These are phyloP conservation scores for Drosophila pseudoananassae DNA, from an alignment of 1,140 invertebrate genomes.

Conservation along the genomic window DNA sequence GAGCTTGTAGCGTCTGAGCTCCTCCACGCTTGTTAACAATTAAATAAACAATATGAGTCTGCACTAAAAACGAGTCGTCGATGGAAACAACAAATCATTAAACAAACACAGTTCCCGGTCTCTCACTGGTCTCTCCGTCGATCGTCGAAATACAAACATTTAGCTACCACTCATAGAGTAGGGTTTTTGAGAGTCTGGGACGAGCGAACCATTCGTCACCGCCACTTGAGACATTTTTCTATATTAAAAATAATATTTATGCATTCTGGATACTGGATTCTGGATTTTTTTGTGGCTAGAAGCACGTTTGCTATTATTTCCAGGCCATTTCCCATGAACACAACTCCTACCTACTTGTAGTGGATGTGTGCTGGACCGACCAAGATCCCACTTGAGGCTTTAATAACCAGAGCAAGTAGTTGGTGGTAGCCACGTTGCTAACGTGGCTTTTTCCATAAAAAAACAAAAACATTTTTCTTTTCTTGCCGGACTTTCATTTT, in stretches of 20 bases:
- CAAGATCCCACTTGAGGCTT: constrained; percentile 40
- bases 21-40: constrained; percentile 78
- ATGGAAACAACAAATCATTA: constrained; percentile 74
- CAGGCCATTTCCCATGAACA: constrained; percentile 79
- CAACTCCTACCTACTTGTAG: constrained; percentile 60
- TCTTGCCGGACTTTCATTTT: constrained; percentile 39
- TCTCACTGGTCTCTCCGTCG: too few species aligned
- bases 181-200: constrained; percentile 1
- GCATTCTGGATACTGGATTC: constrained; percentile 71
- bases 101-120: constrained; percentile 61
- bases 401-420: constrained; percentile 47
- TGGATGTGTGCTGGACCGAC: constrained; percentile 29
- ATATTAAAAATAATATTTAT: constrained; percentile 79
- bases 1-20: constrained; percentile 59
- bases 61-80: constrained; percentile 34
- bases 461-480: constrained; percentile 17
- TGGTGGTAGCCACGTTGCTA: constrained; percentile 28
- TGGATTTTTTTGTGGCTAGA: constrained; percentile 49
- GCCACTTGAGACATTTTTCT: constrained; percentile 75
- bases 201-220: constrained; percentile 63
- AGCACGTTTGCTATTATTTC: constrained; percentile 81
- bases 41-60: constrained; percentile 82
- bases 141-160: constrained; percentile 51
- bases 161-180: constrained; percentile 24
- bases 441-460: constrained; percentile 45